Evolutionary conservation across 1,140 invertebrate species (phyloP), one percentile per base, ranked within the genome.

Genomic region (Heliconius nattereri): DNA sequence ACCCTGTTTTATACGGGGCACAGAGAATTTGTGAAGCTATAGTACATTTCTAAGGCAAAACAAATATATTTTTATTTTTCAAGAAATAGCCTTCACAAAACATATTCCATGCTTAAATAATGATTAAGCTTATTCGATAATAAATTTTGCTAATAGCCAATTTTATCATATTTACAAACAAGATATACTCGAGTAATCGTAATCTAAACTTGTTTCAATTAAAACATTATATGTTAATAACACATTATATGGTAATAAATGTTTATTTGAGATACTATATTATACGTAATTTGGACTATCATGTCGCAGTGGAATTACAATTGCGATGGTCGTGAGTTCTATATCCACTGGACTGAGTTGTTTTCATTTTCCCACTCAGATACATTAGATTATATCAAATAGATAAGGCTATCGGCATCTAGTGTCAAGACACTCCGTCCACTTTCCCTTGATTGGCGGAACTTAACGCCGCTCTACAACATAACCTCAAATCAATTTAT

Each of bases 101-200:
- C 3, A 60, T 8, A 60, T 29, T 66, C 29, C 60, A 26, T 23
- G 60, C 60, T 66, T 66, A 66, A 66, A 29, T 11, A 23, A 13
- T 29, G 60, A 29, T 66, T 57, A 23, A 66, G 13, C 23, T 26
- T 1, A 66, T 66, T 1, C 13, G 60, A 66, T 60, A 66, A 66
- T 29, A 66, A 1, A 16, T 66, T 66, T 66, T 11, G 60, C 26
- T 29, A 66, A 66, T 29, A 66, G 60, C 20, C 9, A 23, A 3
- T 29, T 66, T 66, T 57, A 57, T 57, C 54, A 57, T 57, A 52
- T 52, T 52, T 52, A 52, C 54, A 57, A 57, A 57, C 54, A 57
- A 23, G n/a, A 57, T 57, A 23, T 57, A 57, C 40, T 23, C 7
- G 20, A 11, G 54, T 57, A 57, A 57, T 57, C 54, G 23, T 57